Evolutionary conservation across 2,797 vertebrate genomes (phyloP).

Genomic region (Fringilla coelebs): DNA sequence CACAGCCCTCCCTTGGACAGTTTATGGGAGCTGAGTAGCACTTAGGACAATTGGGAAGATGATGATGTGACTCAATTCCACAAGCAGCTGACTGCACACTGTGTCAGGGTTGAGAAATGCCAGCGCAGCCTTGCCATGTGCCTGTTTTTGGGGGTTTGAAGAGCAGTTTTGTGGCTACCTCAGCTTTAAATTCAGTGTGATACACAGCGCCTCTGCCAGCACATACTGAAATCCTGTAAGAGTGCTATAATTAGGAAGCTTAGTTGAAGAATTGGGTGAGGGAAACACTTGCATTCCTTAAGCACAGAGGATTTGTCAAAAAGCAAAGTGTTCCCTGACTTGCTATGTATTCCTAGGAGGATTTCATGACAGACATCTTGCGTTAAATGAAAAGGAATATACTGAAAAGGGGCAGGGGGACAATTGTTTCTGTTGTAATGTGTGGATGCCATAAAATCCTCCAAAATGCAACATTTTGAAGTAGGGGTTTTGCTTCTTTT

Average conservation of each 20-base stretch:
- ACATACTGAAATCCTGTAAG: background rate
- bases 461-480: background rate
- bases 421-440: background rate
- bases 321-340: background rate
- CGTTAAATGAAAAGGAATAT: background rate
- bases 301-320: background rate
- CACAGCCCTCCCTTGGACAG: background rate
- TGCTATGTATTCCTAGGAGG: background rate
- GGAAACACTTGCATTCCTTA: background rate
- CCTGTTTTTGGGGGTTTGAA: background rate
- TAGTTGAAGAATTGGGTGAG: background rate
- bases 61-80: fast-evolving
- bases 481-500: background rate
- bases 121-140: fast-evolving
- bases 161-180: background rate
- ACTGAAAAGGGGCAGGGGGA: background rate
- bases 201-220: background rate
- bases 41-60: background rate
- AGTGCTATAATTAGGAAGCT: background rate
- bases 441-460: background rate
- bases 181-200: background rate
- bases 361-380: background rate
- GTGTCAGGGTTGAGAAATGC: background rate
- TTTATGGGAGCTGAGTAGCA: background rate
- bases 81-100: background rate